These are phyloP conservation scores for Hemaris fuciformis DNA, from an alignment of 2,888 invertebrate genomes.

Conservation along the genomic window DNA sequence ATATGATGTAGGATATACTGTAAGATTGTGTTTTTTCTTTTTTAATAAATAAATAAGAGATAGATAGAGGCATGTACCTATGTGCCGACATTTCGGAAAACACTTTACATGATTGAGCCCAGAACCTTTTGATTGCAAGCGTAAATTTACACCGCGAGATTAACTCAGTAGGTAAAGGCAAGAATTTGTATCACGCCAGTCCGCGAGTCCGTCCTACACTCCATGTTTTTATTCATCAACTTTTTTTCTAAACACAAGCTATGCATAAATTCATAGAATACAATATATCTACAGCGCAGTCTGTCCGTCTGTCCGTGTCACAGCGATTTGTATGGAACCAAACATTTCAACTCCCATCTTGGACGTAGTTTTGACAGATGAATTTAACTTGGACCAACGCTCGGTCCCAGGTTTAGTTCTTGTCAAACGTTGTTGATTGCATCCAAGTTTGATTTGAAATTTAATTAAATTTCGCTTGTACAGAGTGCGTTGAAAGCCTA, in stretches of 20 bases:
- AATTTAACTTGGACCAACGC: neutral
- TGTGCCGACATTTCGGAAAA: too few species aligned
- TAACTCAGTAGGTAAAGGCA: too few species aligned
- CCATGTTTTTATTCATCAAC: neutral
- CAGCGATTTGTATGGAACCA: neutral
- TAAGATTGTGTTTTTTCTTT: too few species aligned
- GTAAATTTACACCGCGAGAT: too few species aligned
- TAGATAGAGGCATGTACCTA: too few species aligned
- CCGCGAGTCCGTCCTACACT: too few species aligned
- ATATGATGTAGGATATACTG: too few species aligned
- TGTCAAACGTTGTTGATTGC: neutral
- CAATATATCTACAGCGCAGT: neutral
- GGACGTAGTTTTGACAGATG: neutral
- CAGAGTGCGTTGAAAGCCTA: neutral
- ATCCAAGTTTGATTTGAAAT: neutral
- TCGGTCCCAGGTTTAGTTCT: neutral
- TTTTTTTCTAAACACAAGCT: neutral
- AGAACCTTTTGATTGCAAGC: too few species aligned
- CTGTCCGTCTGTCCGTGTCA: neutral
- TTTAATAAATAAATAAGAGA: too few species aligned
- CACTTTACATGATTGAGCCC: too few species aligned
- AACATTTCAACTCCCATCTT: neutral
- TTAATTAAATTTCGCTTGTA: neutral
- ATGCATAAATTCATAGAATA: neutral
- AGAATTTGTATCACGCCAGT: too few species aligned